These are phyloP conservation scores for Natrix natrix DNA, from an alignment of 2,797 vertebrate genomes.

Conservation along the genomic window DNA sequence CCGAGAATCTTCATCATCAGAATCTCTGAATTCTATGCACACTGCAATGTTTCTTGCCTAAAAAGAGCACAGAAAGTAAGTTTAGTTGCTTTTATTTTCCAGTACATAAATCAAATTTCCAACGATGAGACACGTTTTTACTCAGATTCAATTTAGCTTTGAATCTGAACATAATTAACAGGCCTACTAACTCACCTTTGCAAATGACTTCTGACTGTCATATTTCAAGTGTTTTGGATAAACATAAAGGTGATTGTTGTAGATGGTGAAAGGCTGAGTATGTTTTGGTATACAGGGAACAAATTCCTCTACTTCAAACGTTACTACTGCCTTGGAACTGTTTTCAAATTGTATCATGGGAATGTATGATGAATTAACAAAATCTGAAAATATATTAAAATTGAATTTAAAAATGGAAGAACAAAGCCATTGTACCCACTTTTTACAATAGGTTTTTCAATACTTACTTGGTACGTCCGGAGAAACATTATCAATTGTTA, in stretches of 20 bases:
- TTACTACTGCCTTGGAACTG: slow-evolving; percentile 71
- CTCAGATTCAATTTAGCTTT: slow-evolving; percentile 6
- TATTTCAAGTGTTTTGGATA: slow-evolving; percentile 94
- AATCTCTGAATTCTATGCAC: slow-evolving; percentile 94
- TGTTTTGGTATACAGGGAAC: slow-evolving; percentile 92
- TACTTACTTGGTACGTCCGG: slow-evolving; percentile 89
- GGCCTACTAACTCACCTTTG: slow-evolving; percentile 80
- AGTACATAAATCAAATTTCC: slow-evolving; percentile 7
- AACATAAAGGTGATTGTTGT: slow-evolving; percentile 96
- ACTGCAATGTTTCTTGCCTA: slow-evolving; percentile 96
- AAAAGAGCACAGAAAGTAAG: slow-evolving; percentile 33
- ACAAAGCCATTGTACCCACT: slow-evolving; percentile 39
- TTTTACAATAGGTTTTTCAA: slow-evolving; percentile 33
- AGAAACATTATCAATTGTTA: slow-evolving; percentile 88
- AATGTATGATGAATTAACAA: slow-evolving; percentile 94
- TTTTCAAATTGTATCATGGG: slow-evolving; percentile 88
- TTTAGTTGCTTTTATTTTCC: not conserved
- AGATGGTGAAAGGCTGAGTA: slow-evolving; percentile 93
- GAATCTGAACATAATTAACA: slow-evolving; percentile 6
- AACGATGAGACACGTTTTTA: slow-evolving; percentile 12
- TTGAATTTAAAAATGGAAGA: slow-evolving; percentile 45
- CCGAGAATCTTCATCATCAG: slow-evolving; percentile 87
- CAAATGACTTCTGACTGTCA: slow-evolving; percentile 92
- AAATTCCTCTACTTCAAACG: slow-evolving; percentile 94
- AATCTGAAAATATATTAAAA: slow-evolving; percentile 79